A percentile compares a stretch with the other conserved stretches of the same genome.
These are phyloP conservation scores for Diorhabda elongata DNA, from an alignment of 1,140 invertebrate species.

Conservation along the genomic window DNA sequence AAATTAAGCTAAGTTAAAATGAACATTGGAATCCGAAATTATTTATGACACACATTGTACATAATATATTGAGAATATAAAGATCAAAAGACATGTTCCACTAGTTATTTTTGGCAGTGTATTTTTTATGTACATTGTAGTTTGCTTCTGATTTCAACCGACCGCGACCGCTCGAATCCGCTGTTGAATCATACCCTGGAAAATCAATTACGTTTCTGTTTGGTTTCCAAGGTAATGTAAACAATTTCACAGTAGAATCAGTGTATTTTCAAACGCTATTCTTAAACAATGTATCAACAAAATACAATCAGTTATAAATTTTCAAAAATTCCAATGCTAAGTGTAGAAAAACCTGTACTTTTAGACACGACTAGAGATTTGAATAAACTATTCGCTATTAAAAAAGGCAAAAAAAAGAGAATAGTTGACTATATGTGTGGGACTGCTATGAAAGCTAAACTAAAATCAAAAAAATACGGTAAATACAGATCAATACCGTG, in stretches of 20 bases:
- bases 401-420: conserved; percentile 9
- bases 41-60: no score
- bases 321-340: conserved; percentile 5
- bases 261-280: not conserved
- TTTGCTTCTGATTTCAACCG: no score
- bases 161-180: no score
- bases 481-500: not conserved
- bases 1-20: no score
- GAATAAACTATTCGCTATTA: conserved; percentile 20
- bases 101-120: no score
- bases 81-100: no score
- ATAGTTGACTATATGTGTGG: conserved; percentile 29
- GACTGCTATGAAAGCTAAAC: conserved; percentile 25
- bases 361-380: conserved; percentile 23
- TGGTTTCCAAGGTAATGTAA: not conserved
- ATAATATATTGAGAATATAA: no score
- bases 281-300: conserved; percentile 5
- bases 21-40: no score
- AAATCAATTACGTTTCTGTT: not conserved
- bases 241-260: not conserved
- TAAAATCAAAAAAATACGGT: conserved; percentile 8
- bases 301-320: conserved; percentile 13
- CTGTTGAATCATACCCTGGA: no score
- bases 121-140: no score
- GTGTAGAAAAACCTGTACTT: conserved; percentile 11